Base-by-base conservation (phyloP, 2,888 invertebrate species). In the Drosophila atripex region DNA sequence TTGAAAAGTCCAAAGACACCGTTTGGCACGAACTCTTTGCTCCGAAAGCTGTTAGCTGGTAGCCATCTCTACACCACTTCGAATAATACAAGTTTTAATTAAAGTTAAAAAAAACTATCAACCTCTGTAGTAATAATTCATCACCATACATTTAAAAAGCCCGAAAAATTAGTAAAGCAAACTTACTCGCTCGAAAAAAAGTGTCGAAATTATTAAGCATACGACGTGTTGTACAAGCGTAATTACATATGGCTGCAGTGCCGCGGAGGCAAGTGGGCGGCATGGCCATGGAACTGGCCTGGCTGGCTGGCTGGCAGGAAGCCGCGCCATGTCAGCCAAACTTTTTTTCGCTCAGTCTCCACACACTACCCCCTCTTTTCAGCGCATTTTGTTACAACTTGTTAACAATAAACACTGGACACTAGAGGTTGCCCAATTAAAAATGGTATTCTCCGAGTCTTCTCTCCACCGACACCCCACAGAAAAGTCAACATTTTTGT, bases 401-500 rank as follows among this genome's bases (percentile, higher is more conserved):
- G 86, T 88, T 86, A 84, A 76, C 86, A 88, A 80, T 83, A 75
- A 77, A 71, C 79, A 75, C 69, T 72, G 75, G n/a, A n/a, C n/a
- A n/a, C 78, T 72, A 72, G 77, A 78, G 77, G 77, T 78, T 63
- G 73, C 73, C 78, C 80, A 86, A 83, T 85, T 78, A 76, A 79
- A 79, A 76, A 63, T 68, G 60, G 47, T 75, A 50, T 57, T 60
- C 63, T 21, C 32, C 3, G 7, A 41, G 30, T 28, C 43, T 23
- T 35, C 47, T 14, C 53, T 35, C 35, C 53, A 28, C 9, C 41
- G 28, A 14, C 18, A 12, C 25, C n/a, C n/a, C 43, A 6, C 21
- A 63, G 35, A 45, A 76, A 76, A 86, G 84, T 84, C 86, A 80
- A 86, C 84, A 85, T 86, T 86, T 86, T 86, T 85, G 86, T 86